Conservation (phyloP, 2,113 vertebrate species). For the Platichthys stellatus region DNA sequence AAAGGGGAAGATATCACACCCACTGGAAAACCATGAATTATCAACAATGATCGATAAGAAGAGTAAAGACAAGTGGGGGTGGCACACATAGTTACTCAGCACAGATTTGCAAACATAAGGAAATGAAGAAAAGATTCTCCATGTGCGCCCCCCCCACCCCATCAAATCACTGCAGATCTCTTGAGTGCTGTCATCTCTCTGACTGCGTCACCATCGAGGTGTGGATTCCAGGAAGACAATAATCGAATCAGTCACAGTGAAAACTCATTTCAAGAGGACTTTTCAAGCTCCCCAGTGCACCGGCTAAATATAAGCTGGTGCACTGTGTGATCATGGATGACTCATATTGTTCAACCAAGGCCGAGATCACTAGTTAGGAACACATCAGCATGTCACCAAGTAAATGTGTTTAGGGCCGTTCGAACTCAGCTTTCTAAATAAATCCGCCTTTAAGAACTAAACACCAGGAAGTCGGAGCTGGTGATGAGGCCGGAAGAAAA, state of each 20-base stretch:
- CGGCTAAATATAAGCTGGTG: constrained; percentile 56
- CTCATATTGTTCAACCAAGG: constrained; percentile 42
- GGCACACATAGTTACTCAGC: neutral
- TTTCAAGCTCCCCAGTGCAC: constrained; percentile 7
- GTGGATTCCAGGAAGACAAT: constrained; percentile 42
- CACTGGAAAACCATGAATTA: neutral
- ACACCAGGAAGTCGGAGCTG: too few species aligned
- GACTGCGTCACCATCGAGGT: constrained; percentile 15
- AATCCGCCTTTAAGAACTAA: neutral
- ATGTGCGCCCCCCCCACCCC: too few species aligned
- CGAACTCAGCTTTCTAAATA: neutral
- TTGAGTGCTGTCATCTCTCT: neutral
- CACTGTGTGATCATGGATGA: constrained; percentile 51
- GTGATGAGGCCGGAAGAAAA: neutral
- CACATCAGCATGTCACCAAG: neutral
- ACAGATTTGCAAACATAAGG: neutral
- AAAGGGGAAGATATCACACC: neutral
- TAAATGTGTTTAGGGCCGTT: neutral
- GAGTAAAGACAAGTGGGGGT: neutral
- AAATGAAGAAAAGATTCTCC: neutral
- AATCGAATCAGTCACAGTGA: constrained; percentile 50
- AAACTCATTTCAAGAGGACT: constrained; percentile 56
- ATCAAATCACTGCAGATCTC: neutral
- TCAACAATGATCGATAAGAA: neutral
- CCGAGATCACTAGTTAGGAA: constrained; percentile 33